A percentile compares a stretch with the other conserved stretches of the same genome.
Evolutionary conservation across 2,888 invertebrate genomes (phyloP).

Genomic region (Spicauda simplicius): DNA sequence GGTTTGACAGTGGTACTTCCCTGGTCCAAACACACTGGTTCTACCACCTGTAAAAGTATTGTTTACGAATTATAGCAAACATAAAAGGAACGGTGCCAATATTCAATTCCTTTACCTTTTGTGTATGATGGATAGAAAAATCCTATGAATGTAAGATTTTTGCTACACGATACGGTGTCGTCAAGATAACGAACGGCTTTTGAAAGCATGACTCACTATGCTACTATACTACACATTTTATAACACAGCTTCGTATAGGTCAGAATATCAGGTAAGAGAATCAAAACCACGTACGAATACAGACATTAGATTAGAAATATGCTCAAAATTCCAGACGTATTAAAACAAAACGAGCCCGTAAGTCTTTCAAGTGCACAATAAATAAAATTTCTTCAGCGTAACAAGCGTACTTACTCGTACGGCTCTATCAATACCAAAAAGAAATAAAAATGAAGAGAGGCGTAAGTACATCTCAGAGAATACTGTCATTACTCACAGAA

Average conservation of each 20-base stretch:
- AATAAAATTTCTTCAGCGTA: slow-evolving; percentile 23
- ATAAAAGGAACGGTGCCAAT: too few species aligned
- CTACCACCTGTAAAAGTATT: too few species aligned
- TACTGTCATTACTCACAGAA: slow-evolving; percentile 55
- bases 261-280: not conserved
- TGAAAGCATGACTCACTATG: not conserved
- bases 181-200: not conserved
- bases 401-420: slow-evolving; percentile 26
- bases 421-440: slow-evolving; percentile 34
- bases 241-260: not conserved
- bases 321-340: not conserved
- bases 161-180: too few species aligned
- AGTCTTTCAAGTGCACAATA: slow-evolving; percentile 8
- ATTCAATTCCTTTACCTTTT: too few species aligned
- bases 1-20: too few species aligned
- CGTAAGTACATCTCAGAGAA: slow-evolving; percentile 48
- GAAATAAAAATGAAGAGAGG: slow-evolving; percentile 36
- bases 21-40: too few species aligned
- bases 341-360: not conserved
- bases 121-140: too few species aligned
- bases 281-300: not conserved
- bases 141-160: too few species aligned
- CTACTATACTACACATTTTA: not conserved
- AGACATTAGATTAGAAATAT: not conserved
- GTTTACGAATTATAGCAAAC: too few species aligned